A percentile compares a stretch with the other conserved stretches of the same genome.
These are phyloP conservation scores for Drosophila obscura DNA, from an alignment of 1,140 invertebrate species.

Conservation along the genomic window DNA sequence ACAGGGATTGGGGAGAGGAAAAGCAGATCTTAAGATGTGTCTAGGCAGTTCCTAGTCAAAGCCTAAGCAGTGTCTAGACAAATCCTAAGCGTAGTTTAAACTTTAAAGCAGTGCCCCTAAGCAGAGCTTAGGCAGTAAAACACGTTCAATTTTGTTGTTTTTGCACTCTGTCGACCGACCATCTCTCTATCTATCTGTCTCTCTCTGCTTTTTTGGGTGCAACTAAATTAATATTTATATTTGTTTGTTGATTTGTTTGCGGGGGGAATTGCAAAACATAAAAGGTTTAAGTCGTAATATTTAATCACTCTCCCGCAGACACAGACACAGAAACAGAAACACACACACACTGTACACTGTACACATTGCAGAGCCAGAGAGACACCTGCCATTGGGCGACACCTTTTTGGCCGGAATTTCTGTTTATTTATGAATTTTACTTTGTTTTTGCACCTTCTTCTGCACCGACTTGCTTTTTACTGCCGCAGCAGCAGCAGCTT, in stretches of 20 bases:
- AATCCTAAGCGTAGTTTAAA: too few species aligned
- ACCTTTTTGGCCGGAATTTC: background rate
- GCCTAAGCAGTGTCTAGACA: too few species aligned
- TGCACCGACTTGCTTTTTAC: too few species aligned
- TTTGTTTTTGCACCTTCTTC: conserved; percentile 54
- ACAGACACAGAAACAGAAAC: conserved; percentile 14
- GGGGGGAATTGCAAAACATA: conserved; percentile 45
- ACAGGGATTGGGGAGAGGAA: too few species aligned
- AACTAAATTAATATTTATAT: conserved; percentile 53
- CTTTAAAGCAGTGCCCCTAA: too few species aligned
- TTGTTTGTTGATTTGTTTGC: conserved; percentile 36
- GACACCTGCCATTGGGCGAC: conserved; percentile 35
- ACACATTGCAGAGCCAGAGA: background rate
- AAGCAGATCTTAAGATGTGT: too few species aligned
- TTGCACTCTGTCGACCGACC: conserved; percentile 26
- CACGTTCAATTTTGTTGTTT: conserved; percentile 36
- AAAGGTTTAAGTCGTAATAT: conserved; percentile 53
- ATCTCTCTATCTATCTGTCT: background rate
- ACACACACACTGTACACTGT: background rate
- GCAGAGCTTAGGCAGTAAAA: conserved; percentile 15
- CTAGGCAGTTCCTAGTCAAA: too few species aligned
- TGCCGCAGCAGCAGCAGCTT: conserved; percentile 24
- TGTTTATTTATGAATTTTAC: conserved; percentile 51
- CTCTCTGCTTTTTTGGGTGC: conserved; percentile 34
- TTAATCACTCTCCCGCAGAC: conserved; percentile 17